Percentiles rank a stretch among this genome's conserved stretches.
These are phyloP conservation scores for Drosophila diplacantha DNA, from an alignment of 2,888 invertebrate species.

Conservation along the genomic window DNA sequence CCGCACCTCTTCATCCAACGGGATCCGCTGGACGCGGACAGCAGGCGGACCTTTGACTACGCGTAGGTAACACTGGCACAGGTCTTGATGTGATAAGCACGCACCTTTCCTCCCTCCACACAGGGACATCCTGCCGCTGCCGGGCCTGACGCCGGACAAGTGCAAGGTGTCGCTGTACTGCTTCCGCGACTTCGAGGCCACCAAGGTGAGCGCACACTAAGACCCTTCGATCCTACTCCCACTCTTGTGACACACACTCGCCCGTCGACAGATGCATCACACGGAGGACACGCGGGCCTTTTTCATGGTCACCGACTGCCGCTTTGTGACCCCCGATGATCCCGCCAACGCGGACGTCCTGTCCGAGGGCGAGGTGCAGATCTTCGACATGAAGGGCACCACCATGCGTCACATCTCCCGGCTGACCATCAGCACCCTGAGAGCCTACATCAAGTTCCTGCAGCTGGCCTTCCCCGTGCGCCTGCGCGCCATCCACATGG, in stretches of 20 bases:
- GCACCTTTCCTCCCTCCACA: too few relatives aligned
- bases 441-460: conserved; percentile 70
- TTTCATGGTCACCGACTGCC: conserved; percentile 85
- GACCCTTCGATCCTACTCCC: background rate
- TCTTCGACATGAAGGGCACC: conserved; percentile 84
- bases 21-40: conserved; percentile 76
- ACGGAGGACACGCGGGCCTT: conserved; percentile 83
- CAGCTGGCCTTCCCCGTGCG: conserved; percentile 73
- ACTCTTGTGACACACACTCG: background rate
- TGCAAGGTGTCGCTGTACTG: conserved; percentile 83
- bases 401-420: conserved; percentile 82
- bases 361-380: conserved; percentile 82
- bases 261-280: conserved; percentile 80
- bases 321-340: conserved; percentile 74
- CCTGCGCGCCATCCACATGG: conserved; percentile 79
- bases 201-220: conserved; percentile 66
- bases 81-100: background rate
- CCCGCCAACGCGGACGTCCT: conserved; percentile 40
- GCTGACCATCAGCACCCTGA: conserved; percentile 67
- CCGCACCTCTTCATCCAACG: conserved; percentile 79
- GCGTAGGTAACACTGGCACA: conserved; percentile 50
- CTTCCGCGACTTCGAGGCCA: conserved; percentile 81
- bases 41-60: conserved; percentile 64
- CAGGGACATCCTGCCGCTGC: conserved; percentile 83
- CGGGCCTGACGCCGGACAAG: conserved; percentile 82